Conservation (phyloP, 2,888 invertebrate genomes). For the Camptogramma bilineatum region DNA sequence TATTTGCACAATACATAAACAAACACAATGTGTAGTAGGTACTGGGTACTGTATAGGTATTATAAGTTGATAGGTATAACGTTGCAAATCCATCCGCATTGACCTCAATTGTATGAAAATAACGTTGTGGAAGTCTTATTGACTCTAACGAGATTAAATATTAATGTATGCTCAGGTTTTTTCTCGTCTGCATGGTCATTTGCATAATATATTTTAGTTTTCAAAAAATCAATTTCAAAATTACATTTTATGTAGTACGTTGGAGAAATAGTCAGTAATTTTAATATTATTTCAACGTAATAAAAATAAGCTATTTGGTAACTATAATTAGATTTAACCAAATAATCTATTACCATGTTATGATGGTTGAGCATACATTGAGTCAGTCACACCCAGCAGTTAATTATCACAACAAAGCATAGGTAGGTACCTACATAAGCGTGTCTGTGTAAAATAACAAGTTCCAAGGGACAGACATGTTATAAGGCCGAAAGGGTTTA, state of each 20-base stretch:
- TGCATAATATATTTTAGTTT: conserved; percentile 8
- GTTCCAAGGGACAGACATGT: background rate
- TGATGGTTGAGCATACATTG: background rate
- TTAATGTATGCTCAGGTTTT: conserved; percentile 12
- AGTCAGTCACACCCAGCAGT: background rate
- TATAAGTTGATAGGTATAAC: conserved; percentile 4
- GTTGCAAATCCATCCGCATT: conserved; percentile 33
- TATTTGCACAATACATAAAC: background rate
- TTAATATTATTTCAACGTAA: conserved; percentile 1
- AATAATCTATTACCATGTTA: background rate
- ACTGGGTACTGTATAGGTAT: background rate
- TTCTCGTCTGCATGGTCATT: conserved; percentile 7
- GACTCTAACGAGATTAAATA: conserved; percentile 15
- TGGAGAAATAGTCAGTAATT: background rate
- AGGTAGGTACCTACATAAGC: background rate
- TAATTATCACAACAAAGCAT: background rate
- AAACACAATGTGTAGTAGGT: background rate
- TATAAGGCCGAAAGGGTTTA: background rate
- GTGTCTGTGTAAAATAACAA: background rate
- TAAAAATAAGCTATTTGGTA: conserved; percentile 4
- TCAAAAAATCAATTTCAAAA: conserved; percentile 11
- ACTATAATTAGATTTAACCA: conserved; percentile 2
- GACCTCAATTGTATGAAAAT: conserved; percentile 38
- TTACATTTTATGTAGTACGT: background rate
- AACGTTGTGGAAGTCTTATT: conserved; percentile 28